Evolutionary conservation across 2,888 invertebrate species (phyloP), one percentile per base, ranked within the genome.

Genomic region (Marasmarcha lunaedactyla): DNA sequence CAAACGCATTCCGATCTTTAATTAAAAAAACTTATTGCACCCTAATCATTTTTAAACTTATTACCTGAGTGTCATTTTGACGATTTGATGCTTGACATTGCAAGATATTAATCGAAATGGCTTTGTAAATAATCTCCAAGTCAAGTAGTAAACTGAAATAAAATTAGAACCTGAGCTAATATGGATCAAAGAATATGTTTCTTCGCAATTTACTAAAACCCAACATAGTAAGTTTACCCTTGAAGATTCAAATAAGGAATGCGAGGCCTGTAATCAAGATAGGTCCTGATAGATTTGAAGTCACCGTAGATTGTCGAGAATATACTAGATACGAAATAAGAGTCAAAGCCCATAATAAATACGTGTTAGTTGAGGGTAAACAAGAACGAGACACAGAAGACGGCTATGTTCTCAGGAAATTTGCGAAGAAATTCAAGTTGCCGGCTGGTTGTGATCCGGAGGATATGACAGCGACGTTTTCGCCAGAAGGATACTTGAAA

Each of bases 361-460:
- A 63, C 40, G 60, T 81, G 0, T 44, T 71, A 0, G 62, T 81
- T 2, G 73, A 81, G 56, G 81, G 83, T 0, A 77, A 74, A 42
- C 71, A 76, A n/a, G 79, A 78, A 27, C 59, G 59, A 13, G 59
- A 64, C 41, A 63, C 61, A 0, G 53, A 60, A 14, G 52, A 51
- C 10, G 77, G 77, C 0, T 63, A 51, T 30, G 43, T 71, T 1
- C 40, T 70, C 1, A 53, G 69, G 2, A 64, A 69, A 11, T 78
- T 81, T 40, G 50, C 63, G 0, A 58, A 65, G n/a, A 77, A 67
- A 48, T 78, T 69, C 43, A 74, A 60, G 38, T 44, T 81, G 0
- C 81, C 81, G 0, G 48, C 59, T 2, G 79, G 79, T 0, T 78
- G 77, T 35, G 46, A 46, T 10, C 62, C 68, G 0, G 48, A 57